Base-by-base conservation (phyloP, 2,888 invertebrate genomes). In the Lomographa bimaculata region DNA sequence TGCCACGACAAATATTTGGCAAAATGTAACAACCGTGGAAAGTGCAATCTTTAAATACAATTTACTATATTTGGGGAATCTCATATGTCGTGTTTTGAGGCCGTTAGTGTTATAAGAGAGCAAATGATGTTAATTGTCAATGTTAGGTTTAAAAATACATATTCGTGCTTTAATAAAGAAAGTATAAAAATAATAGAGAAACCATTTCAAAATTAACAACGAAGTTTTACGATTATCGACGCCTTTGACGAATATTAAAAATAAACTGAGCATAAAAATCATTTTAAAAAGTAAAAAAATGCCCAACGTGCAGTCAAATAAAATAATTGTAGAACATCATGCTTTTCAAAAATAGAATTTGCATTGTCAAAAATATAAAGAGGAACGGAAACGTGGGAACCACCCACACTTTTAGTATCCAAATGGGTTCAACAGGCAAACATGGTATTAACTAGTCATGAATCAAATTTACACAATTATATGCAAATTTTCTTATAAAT, bases 331-430 rank as follows among this genome's bases (percentile, higher is more conserved):
- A n/a, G n/a, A n/a, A n/a, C n/a, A n/a, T n/a, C n/a, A n/a, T n/a
- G n/a, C n/a, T n/a, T n/a, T n/a, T n/a, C n/a, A n/a, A n/a, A n/a
- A n/a, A n/a, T n/a, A n/a, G n/a, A n/a, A n/a, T n/a, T n/a, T n/a
- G n/a, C n/a, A n/a, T n/a, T n/a, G n/a, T 42, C 37, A 35, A 28
- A 35, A 46, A 34, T 25, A 40, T 42, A 47, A 43, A 38, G 26
- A 16, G 27, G 42, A 47, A 36, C 14, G 39, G 38, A 49, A 58
- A 50, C 32, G 47, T 48, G 40, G 42, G 40, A 32, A 29, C 20
- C 32, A 30, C 43, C 56, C 54, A 60, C 38, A 60, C 60, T 62
- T 63, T 55, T 61, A 57, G 16, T 54, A 34, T 51, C 56, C 60
- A 62, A 69, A 64, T 55, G n/a, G n/a, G 14, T 14, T 14, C 14